phyloP scores from a whole-genome alignment of 30 jellyfish, hydroid and myxozoan genomes.

The Chrysaora quinquecirrha region DNA sequence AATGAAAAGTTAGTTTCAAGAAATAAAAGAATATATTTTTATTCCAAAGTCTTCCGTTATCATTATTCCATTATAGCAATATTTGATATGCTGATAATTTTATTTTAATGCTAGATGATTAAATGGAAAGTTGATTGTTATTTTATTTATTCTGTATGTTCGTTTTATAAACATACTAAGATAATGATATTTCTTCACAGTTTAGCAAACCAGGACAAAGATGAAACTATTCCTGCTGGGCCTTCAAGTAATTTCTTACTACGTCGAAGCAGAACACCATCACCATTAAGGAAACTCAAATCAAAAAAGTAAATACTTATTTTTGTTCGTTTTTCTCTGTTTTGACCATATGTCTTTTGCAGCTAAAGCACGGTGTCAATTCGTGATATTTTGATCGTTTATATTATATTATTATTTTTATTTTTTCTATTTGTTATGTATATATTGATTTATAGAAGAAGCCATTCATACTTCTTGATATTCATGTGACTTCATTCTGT shows the following conservation, averaged over 20 bases:
- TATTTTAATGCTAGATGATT: neutral
- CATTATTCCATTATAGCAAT: neutral
- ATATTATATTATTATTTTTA: neutral
- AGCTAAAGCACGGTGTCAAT: too few relatives aligned
- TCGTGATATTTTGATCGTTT: too few relatives aligned
- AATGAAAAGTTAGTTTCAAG: neutral
- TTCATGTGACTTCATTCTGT: neutral
- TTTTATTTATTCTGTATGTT: neutral
- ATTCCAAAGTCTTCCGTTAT: neutral
- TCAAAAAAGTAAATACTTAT: conserved; percentile 38
- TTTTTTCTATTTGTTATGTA: conserved; percentile 3
- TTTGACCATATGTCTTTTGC: too few relatives aligned
- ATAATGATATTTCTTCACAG: too few relatives aligned
- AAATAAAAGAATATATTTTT: neutral
- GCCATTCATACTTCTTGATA: too few relatives aligned
- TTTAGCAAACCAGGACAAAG: neutral
- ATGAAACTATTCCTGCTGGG: conserved; percentile 69
- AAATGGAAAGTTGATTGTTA: neutral
- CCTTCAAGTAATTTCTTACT: conserved; percentile 70
- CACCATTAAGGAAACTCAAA: conserved; percentile 76
- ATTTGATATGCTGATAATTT: too few relatives aligned
- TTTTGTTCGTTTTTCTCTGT: neutral
- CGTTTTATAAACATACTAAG: neutral
- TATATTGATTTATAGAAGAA: neutral
- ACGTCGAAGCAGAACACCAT: conserved; percentile 95